Conservation (phyloP, 2,888 invertebrate genomes). For the Protonemura montana region DNA sequence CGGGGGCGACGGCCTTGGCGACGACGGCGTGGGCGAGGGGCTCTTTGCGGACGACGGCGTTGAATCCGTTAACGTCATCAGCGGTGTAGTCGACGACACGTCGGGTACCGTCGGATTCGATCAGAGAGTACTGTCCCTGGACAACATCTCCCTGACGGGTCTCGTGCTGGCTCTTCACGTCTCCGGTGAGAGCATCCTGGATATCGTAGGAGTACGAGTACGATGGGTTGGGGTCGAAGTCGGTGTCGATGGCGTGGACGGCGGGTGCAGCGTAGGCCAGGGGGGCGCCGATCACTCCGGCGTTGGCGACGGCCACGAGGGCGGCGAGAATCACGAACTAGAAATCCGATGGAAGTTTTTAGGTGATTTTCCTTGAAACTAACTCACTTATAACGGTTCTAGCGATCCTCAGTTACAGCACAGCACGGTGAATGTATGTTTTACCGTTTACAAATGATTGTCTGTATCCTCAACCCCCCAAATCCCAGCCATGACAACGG, state of each 20-base stretch:
- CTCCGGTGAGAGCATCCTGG: constrained; percentile 48
- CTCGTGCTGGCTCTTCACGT: constrained; percentile 49
- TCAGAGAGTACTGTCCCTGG: constrained; percentile 48
- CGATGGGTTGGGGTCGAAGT: constrained; percentile 50
- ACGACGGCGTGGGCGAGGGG: constrained; percentile 42
- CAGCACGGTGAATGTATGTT: too few relatives aligned
- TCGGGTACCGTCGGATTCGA: constrained; percentile 48
- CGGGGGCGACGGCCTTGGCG: constrained; percentile 47
- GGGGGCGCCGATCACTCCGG: constrained; percentile 48
- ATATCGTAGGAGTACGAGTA: constrained; percentile 49
- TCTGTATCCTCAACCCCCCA: too few relatives aligned
- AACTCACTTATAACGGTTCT: too few relatives aligned
- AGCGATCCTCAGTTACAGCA: too few relatives aligned
- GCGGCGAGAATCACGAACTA: constrained; percentile 47
- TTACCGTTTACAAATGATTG: too few relatives aligned
- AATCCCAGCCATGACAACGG: too few relatives aligned
- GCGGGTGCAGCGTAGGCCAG: constrained; percentile 35
- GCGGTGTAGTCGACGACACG: constrained; percentile 49
- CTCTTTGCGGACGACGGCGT: constrained; percentile 49
- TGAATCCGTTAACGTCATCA: constrained; percentile 50
- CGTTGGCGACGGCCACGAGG: constrained; percentile 49
- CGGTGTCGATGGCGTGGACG: constrained; percentile 35
- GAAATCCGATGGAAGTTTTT: not conserved
- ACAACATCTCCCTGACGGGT: constrained; percentile 48
- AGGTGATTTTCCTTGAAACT: not conserved